Base-by-base conservation (phyloP, 2,888 invertebrate species). In the Poecilus cupreus region DNA sequence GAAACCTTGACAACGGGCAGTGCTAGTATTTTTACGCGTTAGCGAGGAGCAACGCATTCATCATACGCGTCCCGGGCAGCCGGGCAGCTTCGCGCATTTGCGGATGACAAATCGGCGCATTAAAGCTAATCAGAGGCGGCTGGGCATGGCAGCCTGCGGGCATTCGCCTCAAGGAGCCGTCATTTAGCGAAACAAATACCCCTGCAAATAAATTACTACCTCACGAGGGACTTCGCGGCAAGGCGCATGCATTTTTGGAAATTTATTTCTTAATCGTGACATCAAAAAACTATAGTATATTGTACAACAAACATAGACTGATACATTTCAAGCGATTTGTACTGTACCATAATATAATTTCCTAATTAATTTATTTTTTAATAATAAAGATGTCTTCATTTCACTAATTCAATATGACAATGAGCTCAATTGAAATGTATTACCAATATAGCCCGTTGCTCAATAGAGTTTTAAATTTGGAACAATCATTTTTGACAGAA, bases 41-140 rank as follows among this genome's bases (percentile, higher is more conserved):
- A 13, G 46, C n/a, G 46, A 1, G 32, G 32, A 32, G 4, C 8
- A 32, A 32, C 32, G 32, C 32, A 60, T 60, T 24, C 26, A 60
- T 60, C 60, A 60, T 24, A 20, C 26, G 8, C 26, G n/a, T 13
- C 13, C 60, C n/a, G 26, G 26, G 24, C 24, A 26, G 22, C 60
- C 16, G 3, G 1, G 60, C 24, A 24, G 11, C 60, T 26, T 60
- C 18, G n/a, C 60, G 60, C 60, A 60, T 60, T 60, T 26, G 18
- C 60, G 26, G 26, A 60, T 60, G 60, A 60, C 60, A 60, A 60
- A 60, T 60, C 60, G 60, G 60, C 26, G 11, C 60, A 60, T 60
- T 60, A 26, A 60, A 60, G 60, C 22, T 26, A 26, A 22, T 60
- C 60, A 26, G 22, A 60, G 60, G 10, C 26, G 60, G 24, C 60